Base-by-base conservation (phyloP, 2,113 vertebrate species). In the Pseudopodoces humilis region DNA sequence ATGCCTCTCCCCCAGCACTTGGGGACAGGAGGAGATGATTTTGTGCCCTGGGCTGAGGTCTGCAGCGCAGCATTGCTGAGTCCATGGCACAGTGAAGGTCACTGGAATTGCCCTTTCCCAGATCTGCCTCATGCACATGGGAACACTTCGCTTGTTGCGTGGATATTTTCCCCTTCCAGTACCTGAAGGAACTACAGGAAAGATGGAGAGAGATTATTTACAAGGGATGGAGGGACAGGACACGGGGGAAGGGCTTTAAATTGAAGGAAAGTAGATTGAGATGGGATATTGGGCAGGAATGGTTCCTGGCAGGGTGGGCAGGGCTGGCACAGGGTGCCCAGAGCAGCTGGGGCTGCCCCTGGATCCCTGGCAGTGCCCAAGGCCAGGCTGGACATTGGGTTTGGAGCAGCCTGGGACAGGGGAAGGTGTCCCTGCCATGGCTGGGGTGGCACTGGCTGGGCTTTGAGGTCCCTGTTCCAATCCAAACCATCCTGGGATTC, bases 221-320 rank as follows among this genome's bases (percentile, higher is more conserved):
- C 41, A 37, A 25, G 31, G 56, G 20, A 11, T 44, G 46, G 56
- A 52, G 31, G 16, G 35, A 30, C 20, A 30, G 80, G 65, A 52
- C 7, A 10, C 6, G 1, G 18, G 31, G 30, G 7, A 31, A 49
- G 24, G 58, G 17, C 9, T 33, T 69, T 55, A 39, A 24, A 21
- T 4, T 12, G 58, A 9, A 71, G 30, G 20, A 7, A 24, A n/a
- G 21, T 2, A 12, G 13, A 35, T 21, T 14, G 11, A 56, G 35
- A 27, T 25, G 22, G 11, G 43, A 64, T 31, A 6, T 2, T 27
- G 22, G 35, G 49, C 1, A 14, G 30, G 3, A 80, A 49, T 56
- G 10, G 0, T 3, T 20, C 19, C 22, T 41, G 35, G 41, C 2
- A 63, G 49, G 24, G 56, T 55, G 74, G 15, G 3, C 0, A 71